Evolutionary conservation across 2,888 invertebrate genomes (phyloP), one percentile per base, ranked within the genome.

Genomic region (Thecocarcelia acutangulata): DNA sequence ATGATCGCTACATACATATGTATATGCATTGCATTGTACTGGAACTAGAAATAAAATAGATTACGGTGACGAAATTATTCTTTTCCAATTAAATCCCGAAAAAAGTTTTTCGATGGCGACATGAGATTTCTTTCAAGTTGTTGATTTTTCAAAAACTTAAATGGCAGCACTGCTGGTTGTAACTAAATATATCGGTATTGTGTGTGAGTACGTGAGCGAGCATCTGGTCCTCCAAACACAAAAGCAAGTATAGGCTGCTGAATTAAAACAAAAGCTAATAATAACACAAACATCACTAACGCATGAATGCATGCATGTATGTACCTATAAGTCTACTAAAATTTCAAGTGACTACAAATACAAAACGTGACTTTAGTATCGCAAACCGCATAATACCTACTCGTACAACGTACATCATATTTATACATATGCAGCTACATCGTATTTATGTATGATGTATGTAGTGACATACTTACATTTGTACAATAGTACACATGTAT

Each of bases 291-390:
- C 44, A 68, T 17, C 19, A 42, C 11, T 63, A 6, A 48, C 15
- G 33, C 13, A 12, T 15, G 17, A 24, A 24, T 0, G 8, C 21
- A 13, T 8, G n/a, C 28, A 15, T 17, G 8, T 9, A 33, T 33
- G 33, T 17, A 44, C 0, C 2, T 61, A 48, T 12, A 33, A 64
- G 13, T 50, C 3, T 46, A 54, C 13, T n/a, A 11, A 56, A 61
- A 46, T 28, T 59, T 21, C 40, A 52, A 76, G 13, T 66, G 58
- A 58, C 8, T 66, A 40, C 12, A 5, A 63, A 40, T 13, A 66
- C 50, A 76, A 82, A 82, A 82, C 82, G 78, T 82, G 82, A 78
- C 75, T 70, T 52, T 4, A 19, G 64, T 70, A 78, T 37, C 63
- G 70, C 50, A 74, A 54, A 42, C 73, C 66, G 12, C 48, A 63